phyloP scores from a whole-genome alignment of 2,888 invertebrate species.

The Drosophila atripex region DNA sequence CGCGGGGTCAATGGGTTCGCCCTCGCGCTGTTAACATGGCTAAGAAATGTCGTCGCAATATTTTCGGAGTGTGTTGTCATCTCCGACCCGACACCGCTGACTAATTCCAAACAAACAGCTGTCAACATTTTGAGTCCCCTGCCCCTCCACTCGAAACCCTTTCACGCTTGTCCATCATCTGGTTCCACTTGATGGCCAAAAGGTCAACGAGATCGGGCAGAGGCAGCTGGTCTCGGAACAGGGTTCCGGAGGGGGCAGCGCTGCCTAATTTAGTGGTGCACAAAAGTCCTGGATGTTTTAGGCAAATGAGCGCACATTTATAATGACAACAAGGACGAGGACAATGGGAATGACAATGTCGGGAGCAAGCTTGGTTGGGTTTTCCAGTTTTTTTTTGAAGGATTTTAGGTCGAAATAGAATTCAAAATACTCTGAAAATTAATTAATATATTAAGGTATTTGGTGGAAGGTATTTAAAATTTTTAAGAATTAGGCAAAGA shows the following conservation, averaged over 20 bases:
- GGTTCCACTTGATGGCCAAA: conserved; percentile 76
- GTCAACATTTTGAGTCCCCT: conserved; percentile 67
- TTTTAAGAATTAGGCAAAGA: background rate
- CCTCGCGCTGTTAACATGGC: conserved; percentile 64
- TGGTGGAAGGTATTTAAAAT: background rate
- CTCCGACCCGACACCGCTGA: conserved; percentile 66
- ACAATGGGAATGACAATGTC: conserved; percentile 43
- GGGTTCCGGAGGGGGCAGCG: conserved; percentile 19
- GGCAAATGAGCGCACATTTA: conserved; percentile 77
- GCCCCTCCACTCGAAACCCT: conserved; percentile 61
- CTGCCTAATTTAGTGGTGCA: conserved; percentile 73
- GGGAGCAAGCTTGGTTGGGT: conserved; percentile 42
- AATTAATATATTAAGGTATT: too few species aligned
- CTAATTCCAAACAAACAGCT: conserved; percentile 70
- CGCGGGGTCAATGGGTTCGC: conserved; percentile 56
- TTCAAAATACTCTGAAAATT: background rate
- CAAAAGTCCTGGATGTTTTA: conserved; percentile 73
- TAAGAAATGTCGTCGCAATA: conserved; percentile 55
- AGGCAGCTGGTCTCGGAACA: conserved; percentile 9
- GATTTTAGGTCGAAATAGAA: conserved; percentile 10
- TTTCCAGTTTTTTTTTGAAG: conserved; percentile 36
- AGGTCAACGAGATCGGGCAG: conserved; percentile 54
- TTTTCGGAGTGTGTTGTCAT: conserved; percentile 67
- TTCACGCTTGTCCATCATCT: conserved; percentile 55
- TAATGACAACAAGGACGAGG: conserved; percentile 70